Percentiles rank a stretch among this genome's conserved stretches.
These are phyloP conservation scores for Erebia epiphron DNA, from an alignment of 2,888 invertebrate genomes.

Conservation along the genomic window DNA sequence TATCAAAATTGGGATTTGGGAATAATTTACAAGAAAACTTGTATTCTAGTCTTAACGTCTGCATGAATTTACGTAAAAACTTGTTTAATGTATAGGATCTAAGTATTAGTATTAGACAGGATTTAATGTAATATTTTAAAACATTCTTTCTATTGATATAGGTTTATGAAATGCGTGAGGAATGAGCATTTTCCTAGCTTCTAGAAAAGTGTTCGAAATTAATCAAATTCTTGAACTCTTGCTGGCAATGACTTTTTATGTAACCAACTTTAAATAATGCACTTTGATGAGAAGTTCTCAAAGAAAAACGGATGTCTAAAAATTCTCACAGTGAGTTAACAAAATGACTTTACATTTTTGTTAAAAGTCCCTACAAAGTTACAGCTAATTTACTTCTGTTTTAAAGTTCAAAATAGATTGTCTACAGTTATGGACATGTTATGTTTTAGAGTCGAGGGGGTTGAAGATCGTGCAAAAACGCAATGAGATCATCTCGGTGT, in stretches of 20 bases:
- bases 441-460: conserved; percentile 24
- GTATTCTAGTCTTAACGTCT: too few species aligned
- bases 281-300: neutral
- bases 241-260: neutral
- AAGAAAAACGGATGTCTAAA: conserved; percentile 40
- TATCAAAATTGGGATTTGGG: too few species aligned
- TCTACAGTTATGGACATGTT: conserved; percentile 23
- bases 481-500: conserved; percentile 71
- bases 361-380: conserved; percentile 21
- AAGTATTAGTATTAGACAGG: too few species aligned
- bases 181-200: too few species aligned
- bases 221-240: too few species aligned
- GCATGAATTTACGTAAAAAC: too few species aligned
- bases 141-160: too few species aligned
- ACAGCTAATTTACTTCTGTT: conserved; percentile 22
- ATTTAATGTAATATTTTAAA: too few species aligned
- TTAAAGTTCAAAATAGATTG: conserved; percentile 17
- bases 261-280: conserved; percentile 2
- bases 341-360: conserved; percentile 19
- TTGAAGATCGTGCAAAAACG: conserved; percentile 72
- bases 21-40: too few species aligned
- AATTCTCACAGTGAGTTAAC: conserved; percentile 47
- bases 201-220: too few species aligned
- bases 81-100: too few species aligned
- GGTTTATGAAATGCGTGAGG: too few species aligned